These are phyloP conservation scores for Tonatia bakeri DNA, from an alignment of 2,113 vertebrate species.

Conservation along the genomic window DNA sequence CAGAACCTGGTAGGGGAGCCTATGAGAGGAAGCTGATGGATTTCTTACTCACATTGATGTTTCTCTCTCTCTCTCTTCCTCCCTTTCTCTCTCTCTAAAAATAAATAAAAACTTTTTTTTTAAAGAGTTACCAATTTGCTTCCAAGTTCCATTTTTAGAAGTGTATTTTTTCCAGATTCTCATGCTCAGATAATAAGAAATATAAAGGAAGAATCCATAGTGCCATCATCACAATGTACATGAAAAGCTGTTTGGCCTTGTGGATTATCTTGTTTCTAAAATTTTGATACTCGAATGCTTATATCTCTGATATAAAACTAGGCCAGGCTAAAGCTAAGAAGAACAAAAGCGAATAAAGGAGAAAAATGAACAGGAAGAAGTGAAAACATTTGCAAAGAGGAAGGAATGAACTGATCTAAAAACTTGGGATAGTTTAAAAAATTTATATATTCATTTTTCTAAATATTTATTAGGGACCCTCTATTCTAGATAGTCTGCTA, in stretches of 20 bases:
- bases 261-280: background rate
- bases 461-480: background rate
- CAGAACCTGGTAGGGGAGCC: no score
- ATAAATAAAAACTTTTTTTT: no score
- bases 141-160: background rate
- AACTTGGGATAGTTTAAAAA: background rate
- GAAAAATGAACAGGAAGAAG: background rate
- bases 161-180: background rate
- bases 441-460: background rate
- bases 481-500: background rate
- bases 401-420: constrained; percentile 23
- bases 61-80: no score
- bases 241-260: background rate
- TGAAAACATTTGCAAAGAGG: background rate
- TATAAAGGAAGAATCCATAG: background rate
- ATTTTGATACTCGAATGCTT: background rate
- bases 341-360: background rate
- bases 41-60: no score
- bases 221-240: background rate
- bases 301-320: background rate
- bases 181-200: background rate
- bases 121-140: constrained; percentile 4
- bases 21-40: no score
- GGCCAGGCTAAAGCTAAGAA: background rate
- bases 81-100: no score